These are phyloP conservation scores for Amiota communis DNA, from an alignment of 2,888 invertebrate genomes.

Conservation along the genomic window DNA sequence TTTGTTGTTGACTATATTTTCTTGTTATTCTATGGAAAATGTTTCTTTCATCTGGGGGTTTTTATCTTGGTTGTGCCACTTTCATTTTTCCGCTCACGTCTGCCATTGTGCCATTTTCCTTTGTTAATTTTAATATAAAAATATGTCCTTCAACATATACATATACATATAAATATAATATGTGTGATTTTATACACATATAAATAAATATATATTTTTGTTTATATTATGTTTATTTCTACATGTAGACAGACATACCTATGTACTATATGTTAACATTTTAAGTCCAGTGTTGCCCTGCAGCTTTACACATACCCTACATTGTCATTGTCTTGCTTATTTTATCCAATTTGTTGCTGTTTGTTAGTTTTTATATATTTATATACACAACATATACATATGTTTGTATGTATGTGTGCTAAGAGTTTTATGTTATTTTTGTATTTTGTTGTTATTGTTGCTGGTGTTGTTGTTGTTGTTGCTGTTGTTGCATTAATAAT, in stretches of 20 bases:
- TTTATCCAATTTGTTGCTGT: constrained; percentile 2
- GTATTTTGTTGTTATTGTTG: neutral
- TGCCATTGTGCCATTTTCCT: no score
- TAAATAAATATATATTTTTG: constrained; percentile 37
- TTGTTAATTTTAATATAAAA: constrained; percentile 47
- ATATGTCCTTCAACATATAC: no score
- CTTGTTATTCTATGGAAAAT: no score
- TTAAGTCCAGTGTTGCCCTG: no score
- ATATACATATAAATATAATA: constrained; percentile 31
- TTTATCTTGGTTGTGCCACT: no score
- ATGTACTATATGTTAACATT: neutral
- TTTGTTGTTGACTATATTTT: no score
- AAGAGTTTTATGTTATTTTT: constrained; percentile 55
- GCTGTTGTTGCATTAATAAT: constrained; percentile 55
- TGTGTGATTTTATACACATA: neutral
- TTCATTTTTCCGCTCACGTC: no score
- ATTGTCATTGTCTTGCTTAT: neutral
- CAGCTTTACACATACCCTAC: neutral
- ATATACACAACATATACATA: no score
- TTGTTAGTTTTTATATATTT: neutral
- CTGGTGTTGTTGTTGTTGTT: neutral
- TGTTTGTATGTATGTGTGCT: constrained; percentile 38
- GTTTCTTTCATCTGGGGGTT: no score
- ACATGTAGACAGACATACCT: no score
- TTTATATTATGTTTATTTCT: no score